Base-by-base conservation (phyloP, 2,113 vertebrate genomes). In the Rhegmatorhina hoffmannsi region DNA sequence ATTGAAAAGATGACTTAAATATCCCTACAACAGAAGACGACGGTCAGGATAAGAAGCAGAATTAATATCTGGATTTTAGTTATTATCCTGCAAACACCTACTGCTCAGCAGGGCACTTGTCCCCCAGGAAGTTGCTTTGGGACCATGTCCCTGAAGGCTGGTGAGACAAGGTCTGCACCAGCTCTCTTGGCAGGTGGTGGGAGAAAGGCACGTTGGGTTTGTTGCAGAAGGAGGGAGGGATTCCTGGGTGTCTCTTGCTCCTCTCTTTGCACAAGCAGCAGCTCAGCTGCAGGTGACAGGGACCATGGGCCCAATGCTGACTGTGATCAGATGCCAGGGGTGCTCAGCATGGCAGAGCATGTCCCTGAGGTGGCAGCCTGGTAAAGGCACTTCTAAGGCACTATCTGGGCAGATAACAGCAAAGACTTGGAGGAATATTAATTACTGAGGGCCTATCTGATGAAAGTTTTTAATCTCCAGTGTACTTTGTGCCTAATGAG, bases 231-330 rank as follows among this genome's bases (percentile, higher is more conserved):
- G 29, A 89, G 79, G 29, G 50, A 59, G 83, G 84, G 20, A 73
- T 1, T 18, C 16, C 26, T 56, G 31, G 24, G 14, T 38, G 25
- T 15, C 33, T 20, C 29, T 38, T 29, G n/a, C 38, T 69, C 50
- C 23, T 49, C 49, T 66, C 28, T 47, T n/a, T 34, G 47, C 56
- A 62, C 36, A 38, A 59, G 12, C 1, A 55, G 67, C 3, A 28
- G 29, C 10, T 46, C 50, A 62, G 23, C 72, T 56, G 78, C 56
- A 55, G 91, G 29, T n/a, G 62, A 12, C 1, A 3, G 80, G 49
- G 47, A 75, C 58, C n/a, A 6, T 0, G 0, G 34, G 13, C 38
- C 46, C 83, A 31, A 0, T 1, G 7, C 33, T 73, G 34, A 26
- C 44, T 55, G 3, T 10, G 13, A 12, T 24, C 11, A 15, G 40